Percentiles rank a stretch among this genome's conserved stretches.
These are phyloP conservation scores for Thalassophryne amazonica DNA, from an alignment of 2,797 vertebrate species.

Conservation along the genomic window DNA sequence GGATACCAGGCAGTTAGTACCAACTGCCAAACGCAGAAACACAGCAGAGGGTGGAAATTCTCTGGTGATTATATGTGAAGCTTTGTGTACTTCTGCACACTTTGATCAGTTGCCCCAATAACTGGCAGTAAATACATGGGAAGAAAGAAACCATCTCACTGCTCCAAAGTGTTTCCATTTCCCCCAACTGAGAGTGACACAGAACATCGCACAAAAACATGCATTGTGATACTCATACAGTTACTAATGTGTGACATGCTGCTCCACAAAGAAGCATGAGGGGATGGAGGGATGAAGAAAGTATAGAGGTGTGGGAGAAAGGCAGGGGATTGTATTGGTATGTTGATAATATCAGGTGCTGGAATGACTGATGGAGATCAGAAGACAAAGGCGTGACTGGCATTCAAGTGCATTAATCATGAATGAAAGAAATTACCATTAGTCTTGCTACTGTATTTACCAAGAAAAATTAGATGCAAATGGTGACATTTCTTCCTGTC, in stretches of 20 bases:
- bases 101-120: slow-evolving; percentile 31
- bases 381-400: slow-evolving; percentile 39
- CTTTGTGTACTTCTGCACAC: not conserved
- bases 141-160: too few species aligned
- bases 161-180: slow-evolving; percentile 7
- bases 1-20: slow-evolving; percentile 67
- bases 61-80: slow-evolving; percentile 41
- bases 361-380: slow-evolving; percentile 37
- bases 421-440: slow-evolving; percentile 40
- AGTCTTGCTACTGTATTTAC: slow-evolving; percentile 54
- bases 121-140: slow-evolving; percentile 20
- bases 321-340: slow-evolving; percentile 29
- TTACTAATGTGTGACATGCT: slow-evolving; percentile 69
- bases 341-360: slow-evolving; percentile 50
- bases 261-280: slow-evolving; percentile 39
- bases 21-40: slow-evolving; percentile 43
- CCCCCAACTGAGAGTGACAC: slow-evolving; percentile 52
- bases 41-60: slow-evolving; percentile 23
- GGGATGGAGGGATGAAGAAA: slow-evolving; percentile 1
- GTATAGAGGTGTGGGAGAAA: not conserved
- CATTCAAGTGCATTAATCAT: slow-evolving; percentile 41
- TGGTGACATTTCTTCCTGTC: slow-evolving; percentile 56
- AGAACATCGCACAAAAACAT: slow-evolving; percentile 20
- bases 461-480: slow-evolving; percentile 60
- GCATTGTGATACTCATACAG: slow-evolving; percentile 61